A percentile compares a stretch with the other conserved stretches of the same genome.
Evolutionary conservation across 2,797 vertebrate genomes (phyloP).

Genomic region (Heliangelus exortis): DNA sequence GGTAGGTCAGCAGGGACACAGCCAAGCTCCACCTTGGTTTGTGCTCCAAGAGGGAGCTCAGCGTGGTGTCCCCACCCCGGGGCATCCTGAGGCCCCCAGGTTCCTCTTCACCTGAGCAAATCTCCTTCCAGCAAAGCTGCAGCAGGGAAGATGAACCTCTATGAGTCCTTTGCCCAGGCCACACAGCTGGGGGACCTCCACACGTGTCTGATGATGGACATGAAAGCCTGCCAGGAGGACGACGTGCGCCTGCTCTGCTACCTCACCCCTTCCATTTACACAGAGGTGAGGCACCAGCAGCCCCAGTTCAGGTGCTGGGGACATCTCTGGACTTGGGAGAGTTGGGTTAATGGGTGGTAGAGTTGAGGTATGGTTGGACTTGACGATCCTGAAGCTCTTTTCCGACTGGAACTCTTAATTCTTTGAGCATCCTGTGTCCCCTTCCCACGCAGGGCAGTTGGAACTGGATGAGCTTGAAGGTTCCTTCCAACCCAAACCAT

Average conservation of each 20-base stretch:
- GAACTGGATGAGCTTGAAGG: no score
- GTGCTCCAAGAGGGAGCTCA: rapidly evolving
- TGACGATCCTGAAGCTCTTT: no score
- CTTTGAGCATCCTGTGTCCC: no score
- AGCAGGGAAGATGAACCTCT: constrained; percentile 94
- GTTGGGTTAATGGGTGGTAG: no score
- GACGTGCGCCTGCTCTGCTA: constrained; percentile 93
- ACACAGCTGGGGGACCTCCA: constrained; percentile 94
- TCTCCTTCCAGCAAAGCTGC: constrained; percentile 88
- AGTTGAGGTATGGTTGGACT: no score
- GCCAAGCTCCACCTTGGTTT: background rate
- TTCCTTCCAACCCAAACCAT: no score
- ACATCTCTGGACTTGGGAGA: background rate
- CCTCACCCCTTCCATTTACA: constrained; percentile 97
- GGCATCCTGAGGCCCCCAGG: background rate
- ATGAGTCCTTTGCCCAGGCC: constrained; percentile 96
- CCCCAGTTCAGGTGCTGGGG: rapidly evolving
- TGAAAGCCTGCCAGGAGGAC: constrained; percentile 98
- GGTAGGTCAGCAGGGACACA: background rate
- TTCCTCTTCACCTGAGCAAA: rapidly evolving
- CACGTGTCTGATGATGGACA: constrained; percentile 98
- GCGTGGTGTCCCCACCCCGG: no score
- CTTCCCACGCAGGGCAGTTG: no score
- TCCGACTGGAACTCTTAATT: no score
- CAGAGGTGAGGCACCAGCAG: constrained; percentile 72